A percentile compares a stretch with the other conserved stretches of the same genome.
Evolutionary conservation across 2,888 invertebrate genomes (phyloP).

Genomic region (Tridacna gigas): DNA sequence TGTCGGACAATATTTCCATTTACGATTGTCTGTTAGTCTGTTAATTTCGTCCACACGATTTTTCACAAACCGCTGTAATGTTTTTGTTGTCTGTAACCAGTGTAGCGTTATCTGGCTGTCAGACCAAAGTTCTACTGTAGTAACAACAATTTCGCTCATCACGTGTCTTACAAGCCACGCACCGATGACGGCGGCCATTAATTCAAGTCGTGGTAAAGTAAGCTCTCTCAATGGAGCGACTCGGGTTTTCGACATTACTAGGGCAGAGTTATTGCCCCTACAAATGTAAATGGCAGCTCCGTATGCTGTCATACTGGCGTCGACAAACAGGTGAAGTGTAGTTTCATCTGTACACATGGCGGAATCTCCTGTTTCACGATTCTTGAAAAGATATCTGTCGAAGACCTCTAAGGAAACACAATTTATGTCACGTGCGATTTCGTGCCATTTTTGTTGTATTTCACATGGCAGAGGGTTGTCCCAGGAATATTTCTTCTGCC

Average conservation of each 20-base stretch:
- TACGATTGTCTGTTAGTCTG: not conserved
- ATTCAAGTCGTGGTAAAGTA: conserved; percentile 44
- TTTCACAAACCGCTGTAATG: conserved; percentile 20
- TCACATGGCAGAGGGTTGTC: conserved; percentile 15
- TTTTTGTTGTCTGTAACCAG: conserved; percentile 13
- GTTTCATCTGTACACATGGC: not conserved
- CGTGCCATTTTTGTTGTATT: not conserved
- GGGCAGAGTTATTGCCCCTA: not conserved
- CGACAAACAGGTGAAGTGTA: conserved; percentile 30
- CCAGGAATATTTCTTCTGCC: conserved; percentile 23
- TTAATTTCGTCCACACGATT: conserved; percentile 26
- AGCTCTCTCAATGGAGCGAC: conserved; percentile 46
- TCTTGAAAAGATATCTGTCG: not conserved
- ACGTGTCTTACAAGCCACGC: conserved; percentile 19
- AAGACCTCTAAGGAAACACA: not conserved
- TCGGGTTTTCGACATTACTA: conserved; percentile 34
- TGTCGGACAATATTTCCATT: conserved; percentile 37
- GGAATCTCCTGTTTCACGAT: not conserved
- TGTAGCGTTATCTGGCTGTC: conserved; percentile 38
- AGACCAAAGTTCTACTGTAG: not conserved
- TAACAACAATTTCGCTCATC: not conserved
- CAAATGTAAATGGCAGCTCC: conserved; percentile 22
- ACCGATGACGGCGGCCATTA: conserved; percentile 34
- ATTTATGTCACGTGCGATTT: conserved; percentile 5
- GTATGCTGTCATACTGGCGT: conserved; percentile 25